Conservation (phyloP, 1,140 invertebrate species). For the Bombus soroeensis region DNA sequence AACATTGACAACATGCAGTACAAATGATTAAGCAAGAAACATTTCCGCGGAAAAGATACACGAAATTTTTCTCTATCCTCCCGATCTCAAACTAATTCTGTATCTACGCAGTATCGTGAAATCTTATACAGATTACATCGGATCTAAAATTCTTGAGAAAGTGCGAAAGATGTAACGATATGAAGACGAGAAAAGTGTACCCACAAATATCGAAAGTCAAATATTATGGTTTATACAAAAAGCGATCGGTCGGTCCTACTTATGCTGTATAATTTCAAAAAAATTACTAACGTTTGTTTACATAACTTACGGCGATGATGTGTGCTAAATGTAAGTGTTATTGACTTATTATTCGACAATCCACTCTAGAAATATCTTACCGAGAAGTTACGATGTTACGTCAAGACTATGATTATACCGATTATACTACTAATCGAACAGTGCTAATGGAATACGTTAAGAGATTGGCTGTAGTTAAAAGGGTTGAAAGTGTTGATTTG, state of each 20-base stretch:
- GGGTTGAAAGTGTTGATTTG: constrained; percentile 33
- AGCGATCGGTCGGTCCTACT: background rate
- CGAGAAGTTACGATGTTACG: constrained; percentile 24
- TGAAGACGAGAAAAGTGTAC: background rate
- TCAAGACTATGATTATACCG: constrained; percentile 41
- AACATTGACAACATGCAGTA: no score
- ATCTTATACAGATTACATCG: background rate
- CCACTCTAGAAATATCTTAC: background rate
- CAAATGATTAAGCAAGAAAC: background rate
- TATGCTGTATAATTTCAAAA: background rate
- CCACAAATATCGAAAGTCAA: background rate
- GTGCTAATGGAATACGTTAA: constrained; percentile 31
- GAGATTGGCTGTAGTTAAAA: constrained; percentile 38
- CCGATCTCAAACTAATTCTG: background rate
- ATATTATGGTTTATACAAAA: background rate
- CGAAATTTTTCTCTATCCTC: background rate
- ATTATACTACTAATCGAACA: constrained; percentile 33
- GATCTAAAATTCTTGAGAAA: background rate
- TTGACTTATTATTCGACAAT: background rate
- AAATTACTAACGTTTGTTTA: constrained; percentile 31
- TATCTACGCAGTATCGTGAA: background rate
- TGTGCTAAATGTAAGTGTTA: background rate
- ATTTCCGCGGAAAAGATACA: no score
- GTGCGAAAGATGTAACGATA: background rate
- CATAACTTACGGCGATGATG: background rate